Evolutionary conservation across 2,797 vertebrate species (phyloP).

Genomic region (Siniperca scherzeri): DNA sequence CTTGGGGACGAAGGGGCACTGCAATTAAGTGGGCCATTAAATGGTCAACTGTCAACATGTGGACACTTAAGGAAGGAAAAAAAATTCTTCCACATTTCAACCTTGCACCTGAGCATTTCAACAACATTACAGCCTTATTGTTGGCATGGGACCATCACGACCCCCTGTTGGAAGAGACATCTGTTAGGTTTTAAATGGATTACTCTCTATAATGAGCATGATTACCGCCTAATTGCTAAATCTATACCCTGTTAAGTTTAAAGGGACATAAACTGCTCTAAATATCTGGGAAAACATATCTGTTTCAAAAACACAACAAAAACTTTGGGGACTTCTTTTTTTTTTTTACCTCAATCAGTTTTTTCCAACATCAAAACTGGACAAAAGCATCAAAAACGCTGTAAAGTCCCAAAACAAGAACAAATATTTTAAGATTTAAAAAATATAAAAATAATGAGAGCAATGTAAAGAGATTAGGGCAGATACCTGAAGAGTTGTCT

Average conservation of each 20-base stretch:
- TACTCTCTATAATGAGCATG: slow-evolving; percentile 88
- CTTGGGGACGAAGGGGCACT: slow-evolving; percentile 73
- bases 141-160: slow-evolving; percentile 79
- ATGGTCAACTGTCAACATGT: slow-evolving; percentile 88
- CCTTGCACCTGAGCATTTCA: slow-evolving; percentile 87
- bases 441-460: slow-evolving; percentile 16
- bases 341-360: slow-evolving; percentile 36
- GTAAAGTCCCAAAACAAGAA: neutral
- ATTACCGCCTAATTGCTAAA: slow-evolving; percentile 89
- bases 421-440: slow-evolving; percentile 14
- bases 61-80: slow-evolving; percentile 77
- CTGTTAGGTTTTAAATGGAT: slow-evolving; percentile 90
- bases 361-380: slow-evolving; percentile 43
- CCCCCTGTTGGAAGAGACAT: slow-evolving; percentile 83
- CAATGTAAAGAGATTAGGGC: slow-evolving; percentile 23
- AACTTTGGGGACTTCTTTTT: slow-evolving; percentile 60
- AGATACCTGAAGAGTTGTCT: slow-evolving; percentile 60
- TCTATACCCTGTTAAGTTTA: slow-evolving; percentile 89
- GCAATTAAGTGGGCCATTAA: slow-evolving; percentile 87
- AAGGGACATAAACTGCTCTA: slow-evolving; percentile 85
- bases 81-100: slow-evolving; percentile 78
- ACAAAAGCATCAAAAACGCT: slow-evolving; percentile 3
- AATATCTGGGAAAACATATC: slow-evolving; percentile 89
- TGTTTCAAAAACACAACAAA: slow-evolving; percentile 78
- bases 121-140: slow-evolving; percentile 84